These are phyloP conservation scores for Alfaro cultratus DNA, from an alignment of 2,797 vertebrate species.

Conservation along the genomic window DNA sequence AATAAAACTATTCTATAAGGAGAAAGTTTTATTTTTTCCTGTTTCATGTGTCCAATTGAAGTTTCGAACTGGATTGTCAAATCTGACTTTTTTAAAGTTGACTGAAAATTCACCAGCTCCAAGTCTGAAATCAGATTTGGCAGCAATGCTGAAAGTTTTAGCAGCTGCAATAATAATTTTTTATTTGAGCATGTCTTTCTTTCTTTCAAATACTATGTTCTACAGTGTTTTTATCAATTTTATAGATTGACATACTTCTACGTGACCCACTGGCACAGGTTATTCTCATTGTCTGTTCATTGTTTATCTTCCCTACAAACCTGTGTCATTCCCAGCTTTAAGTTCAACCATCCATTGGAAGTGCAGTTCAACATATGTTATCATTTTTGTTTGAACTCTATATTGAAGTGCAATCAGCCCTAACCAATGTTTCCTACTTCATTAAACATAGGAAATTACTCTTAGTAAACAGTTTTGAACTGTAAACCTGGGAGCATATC, in stretches of 20 bases:
- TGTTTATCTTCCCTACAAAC: background rate
- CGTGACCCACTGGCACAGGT: background rate
- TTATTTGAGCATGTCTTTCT: background rate
- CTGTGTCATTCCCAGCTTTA: background rate
- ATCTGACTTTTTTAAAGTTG: background rate
- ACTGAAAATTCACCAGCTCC: background rate
- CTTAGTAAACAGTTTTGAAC: background rate
- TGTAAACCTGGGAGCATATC: background rate
- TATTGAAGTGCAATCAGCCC: background rate
- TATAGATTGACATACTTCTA: background rate
- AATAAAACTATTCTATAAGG: background rate
- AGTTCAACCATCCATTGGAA: background rate
- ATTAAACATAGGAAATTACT: background rate
- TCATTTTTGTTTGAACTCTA: background rate
- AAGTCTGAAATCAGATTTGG: background rate
- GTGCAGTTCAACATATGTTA: background rate
- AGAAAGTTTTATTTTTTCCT: background rate
- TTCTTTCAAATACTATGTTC: background rate
- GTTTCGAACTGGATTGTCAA: background rate
- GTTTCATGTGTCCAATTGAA: background rate
- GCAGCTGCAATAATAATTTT: background rate
- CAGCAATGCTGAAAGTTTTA: background rate
- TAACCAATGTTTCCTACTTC: background rate
- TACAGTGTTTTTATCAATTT: background rate
- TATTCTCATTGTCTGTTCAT: background rate